A percentile compares a stretch with the other conserved stretches of the same genome.
phyloP scores from a whole-genome alignment of 2,888 invertebrate species.

The Lymantria dispar region DNA sequence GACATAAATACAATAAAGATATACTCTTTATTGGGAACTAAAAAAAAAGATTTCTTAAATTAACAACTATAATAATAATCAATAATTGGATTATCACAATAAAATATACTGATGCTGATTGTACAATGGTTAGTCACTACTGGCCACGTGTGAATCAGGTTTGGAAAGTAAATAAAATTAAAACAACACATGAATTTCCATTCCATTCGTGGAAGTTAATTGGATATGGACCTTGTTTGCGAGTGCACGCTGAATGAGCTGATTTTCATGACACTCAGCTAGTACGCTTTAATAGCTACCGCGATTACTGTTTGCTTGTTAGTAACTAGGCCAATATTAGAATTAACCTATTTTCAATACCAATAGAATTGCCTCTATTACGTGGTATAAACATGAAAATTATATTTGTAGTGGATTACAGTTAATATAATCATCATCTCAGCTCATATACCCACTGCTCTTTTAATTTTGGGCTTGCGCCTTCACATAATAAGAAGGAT shows the following conservation, averaged over 20 bases:
- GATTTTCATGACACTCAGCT: slow-evolving; percentile 45
- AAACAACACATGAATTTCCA: slow-evolving; percentile 44
- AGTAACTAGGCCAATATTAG: slow-evolving; percentile 36
- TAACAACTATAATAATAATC: no score
- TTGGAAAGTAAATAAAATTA: slow-evolving; percentile 43
- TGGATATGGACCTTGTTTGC: slow-evolving; percentile 43
- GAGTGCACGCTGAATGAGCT: slow-evolving; percentile 37
- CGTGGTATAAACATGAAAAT: no score
- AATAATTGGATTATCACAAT: slow-evolving; percentile 21
- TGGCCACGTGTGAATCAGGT: slow-evolving; percentile 26
- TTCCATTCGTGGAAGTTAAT: slow-evolving; percentile 46
- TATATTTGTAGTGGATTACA: no score
- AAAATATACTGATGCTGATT: slow-evolving; percentile 9
- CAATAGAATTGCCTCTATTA: background rate
- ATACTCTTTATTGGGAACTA: no score
- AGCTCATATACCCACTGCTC: no score
- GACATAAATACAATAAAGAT: no score
- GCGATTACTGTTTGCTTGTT: slow-evolving; percentile 42
- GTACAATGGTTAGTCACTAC: slow-evolving; percentile 30
- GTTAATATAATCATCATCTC: no score
- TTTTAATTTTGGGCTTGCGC: no score
- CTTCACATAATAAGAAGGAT: no score
- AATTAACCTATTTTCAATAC: slow-evolving; percentile 13
- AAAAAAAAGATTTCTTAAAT: no score
- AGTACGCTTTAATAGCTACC: slow-evolving; percentile 36